A percentile compares a stretch with the other conserved stretches of the same genome.
phyloP scores from a whole-genome alignment of 2,797 vertebrate genomes.

The Neomorphus geoffroyi region DNA sequence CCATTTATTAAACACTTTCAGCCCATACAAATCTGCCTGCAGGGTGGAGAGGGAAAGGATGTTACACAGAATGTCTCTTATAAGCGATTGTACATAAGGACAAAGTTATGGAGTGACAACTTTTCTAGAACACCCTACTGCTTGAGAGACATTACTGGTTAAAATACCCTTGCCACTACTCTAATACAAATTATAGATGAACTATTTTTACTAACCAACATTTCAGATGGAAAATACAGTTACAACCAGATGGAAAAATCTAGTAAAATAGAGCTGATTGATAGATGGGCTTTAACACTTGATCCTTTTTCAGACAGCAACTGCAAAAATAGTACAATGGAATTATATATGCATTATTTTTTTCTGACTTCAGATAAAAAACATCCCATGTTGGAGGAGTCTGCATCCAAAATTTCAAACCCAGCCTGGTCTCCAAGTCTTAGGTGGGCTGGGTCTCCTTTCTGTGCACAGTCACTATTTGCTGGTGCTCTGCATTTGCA shows the following conservation, averaged over 20 bases:
- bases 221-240: background rate
- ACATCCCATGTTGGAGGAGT: background rate
- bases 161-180: background rate
- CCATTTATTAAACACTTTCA: background rate
- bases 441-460: background rate
- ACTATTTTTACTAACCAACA: background rate
- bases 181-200: background rate
- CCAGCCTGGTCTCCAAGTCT: background rate
- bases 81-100: background rate
- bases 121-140: background rate
- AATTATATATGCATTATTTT: background rate
- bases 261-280: background rate
- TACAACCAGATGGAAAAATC: background rate
- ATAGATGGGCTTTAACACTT: background rate
- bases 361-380: background rate
- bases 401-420: background rate
- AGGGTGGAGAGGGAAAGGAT: background rate
- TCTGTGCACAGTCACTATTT: rapidly evolving
- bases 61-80: background rate
- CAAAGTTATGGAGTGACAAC: background rate
- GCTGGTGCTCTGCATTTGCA: background rate
- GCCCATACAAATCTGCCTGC: background rate
- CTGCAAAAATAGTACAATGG: background rate
- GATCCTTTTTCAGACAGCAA: background rate
- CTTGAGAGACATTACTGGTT: background rate